Evolutionary conservation across 2,113 vertebrate species (phyloP).

Genomic region (Calonectris borealis): DNA sequence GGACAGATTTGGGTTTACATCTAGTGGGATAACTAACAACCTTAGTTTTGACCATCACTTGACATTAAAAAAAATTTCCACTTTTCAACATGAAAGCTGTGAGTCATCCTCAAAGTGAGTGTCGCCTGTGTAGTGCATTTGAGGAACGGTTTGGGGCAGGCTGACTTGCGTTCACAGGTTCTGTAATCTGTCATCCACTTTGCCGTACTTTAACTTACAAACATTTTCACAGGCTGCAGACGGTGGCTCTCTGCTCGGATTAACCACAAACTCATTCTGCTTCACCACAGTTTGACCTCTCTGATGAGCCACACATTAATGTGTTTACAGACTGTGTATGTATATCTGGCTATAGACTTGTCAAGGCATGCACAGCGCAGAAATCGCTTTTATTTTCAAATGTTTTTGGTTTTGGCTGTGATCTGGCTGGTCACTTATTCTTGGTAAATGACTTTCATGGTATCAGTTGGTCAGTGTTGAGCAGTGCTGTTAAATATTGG

Average conservation of each 20-base stretch:
- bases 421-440: neutral
- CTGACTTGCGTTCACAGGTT: neutral
- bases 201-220: neutral
- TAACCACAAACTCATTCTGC: slow-evolving; percentile 33
- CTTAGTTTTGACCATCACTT: neutral
- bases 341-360: neutral
- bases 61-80: neutral
- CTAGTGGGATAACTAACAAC: neutral
- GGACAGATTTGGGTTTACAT: neutral
- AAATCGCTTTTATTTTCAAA: neutral
- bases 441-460: neutral
- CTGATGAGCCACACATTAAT: neutral
- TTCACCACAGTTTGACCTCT: slow-evolving; percentile 16
- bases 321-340: neutral
- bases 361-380: neutral
- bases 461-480: neutral
- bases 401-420: neutral
- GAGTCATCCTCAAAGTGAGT: neutral
- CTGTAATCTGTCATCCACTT: slow-evolving; percentile 43
- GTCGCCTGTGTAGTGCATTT: neutral
- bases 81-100: neutral
- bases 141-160: slow-evolving; percentile 20
- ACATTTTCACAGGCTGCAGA: slow-evolving; percentile 9
- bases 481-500: neutral
- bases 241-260: neutral